Evolutionary conservation across 2,888 invertebrate species (phyloP).

Genomic region (Hydroisotoma schaefferi): DNA sequence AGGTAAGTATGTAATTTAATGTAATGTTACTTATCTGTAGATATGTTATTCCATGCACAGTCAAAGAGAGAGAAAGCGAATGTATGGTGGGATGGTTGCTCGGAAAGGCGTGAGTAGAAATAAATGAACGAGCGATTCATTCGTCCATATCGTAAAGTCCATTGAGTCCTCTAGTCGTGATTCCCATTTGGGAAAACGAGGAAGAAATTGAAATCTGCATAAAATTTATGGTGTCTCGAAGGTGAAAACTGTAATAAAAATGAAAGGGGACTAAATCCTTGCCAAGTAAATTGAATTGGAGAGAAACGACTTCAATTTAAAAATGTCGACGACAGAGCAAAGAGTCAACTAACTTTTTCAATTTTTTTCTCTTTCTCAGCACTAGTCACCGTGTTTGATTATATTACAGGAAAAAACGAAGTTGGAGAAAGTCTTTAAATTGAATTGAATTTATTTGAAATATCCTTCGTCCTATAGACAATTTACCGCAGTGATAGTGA

Average conservation of each 20-base stretch:
- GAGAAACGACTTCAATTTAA: constrained; percentile 50
- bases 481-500: too few relatives aligned
- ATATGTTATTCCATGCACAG: too few relatives aligned
- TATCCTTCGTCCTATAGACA: constrained; percentile 39
- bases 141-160: neutral
- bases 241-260: constrained; percentile 50
- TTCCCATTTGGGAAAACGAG: constrained; percentile 23
- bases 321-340: constrained; percentile 43
- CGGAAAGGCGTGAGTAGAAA: constrained; percentile 10
- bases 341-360: constrained; percentile 11
- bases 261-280: constrained; percentile 49
- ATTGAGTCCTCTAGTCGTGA: neutral
- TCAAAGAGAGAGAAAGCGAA: too few relatives aligned
- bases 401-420: constrained; percentile 15
- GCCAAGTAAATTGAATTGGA: constrained; percentile 50
- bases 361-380: constrained; percentile 21
- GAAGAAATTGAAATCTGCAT: constrained; percentile 50
- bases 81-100: too few relatives aligned
- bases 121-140: constrained; percentile 13
- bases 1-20: too few relatives aligned
- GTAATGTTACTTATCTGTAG: too few relatives aligned
- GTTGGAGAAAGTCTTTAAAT: constrained; percentile 41
- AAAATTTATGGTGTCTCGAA: constrained; percentile 50
- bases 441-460: constrained; percentile 49
- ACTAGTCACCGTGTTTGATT: constrained; percentile 8